Percentiles rank a stretch among this genome's conserved stretches.
phyloP scores from a whole-genome alignment of 2,797 vertebrate species.

The Botia kubotai region DNA sequence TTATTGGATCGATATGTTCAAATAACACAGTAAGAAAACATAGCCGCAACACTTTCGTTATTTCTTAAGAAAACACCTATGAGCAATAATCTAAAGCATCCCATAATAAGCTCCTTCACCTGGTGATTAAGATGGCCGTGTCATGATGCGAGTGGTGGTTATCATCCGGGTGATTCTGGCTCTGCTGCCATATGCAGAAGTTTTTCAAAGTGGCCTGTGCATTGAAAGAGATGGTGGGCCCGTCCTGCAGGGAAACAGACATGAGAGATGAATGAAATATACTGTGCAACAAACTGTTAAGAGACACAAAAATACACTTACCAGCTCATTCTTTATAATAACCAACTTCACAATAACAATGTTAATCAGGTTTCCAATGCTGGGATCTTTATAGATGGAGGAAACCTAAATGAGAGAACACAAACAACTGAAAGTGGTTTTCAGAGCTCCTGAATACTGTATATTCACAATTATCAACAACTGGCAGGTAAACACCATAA shows the following conservation, averaged over 20 bases:
- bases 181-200: conserved; percentile 98
- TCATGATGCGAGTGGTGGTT: conserved; percentile 90
- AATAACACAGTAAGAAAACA: background rate
- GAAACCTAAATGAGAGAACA: conserved; percentile 85
- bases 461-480: background rate
- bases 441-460: conserved; percentile 2
- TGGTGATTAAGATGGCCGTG: conserved; percentile 95
- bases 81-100: background rate
- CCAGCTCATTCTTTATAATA: conserved; percentile 94
- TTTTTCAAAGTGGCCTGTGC: conserved; percentile 98
- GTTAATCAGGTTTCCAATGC: conserved; percentile 98
- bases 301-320: conserved; percentile 68
- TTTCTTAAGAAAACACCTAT: background rate
- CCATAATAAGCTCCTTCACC: conserved; percentile 72
- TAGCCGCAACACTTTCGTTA: background rate
- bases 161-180: conserved; percentile 88
- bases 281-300: background rate
- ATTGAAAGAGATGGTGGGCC: conserved; percentile 93
- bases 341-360: conserved; percentile 98
- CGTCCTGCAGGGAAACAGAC: conserved; percentile 80
- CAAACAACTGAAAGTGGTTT: conserved; percentile 15
- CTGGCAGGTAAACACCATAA: too few species aligned
- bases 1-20: background rate
- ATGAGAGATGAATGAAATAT: conserved; percentile 6
- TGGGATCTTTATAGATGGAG: conserved; percentile 98